Percentiles rank a stretch among this genome's conserved stretches.
Conservation (phyloP, 2,797 vertebrate genomes). For the Crypturellus tataupa region DNA sequence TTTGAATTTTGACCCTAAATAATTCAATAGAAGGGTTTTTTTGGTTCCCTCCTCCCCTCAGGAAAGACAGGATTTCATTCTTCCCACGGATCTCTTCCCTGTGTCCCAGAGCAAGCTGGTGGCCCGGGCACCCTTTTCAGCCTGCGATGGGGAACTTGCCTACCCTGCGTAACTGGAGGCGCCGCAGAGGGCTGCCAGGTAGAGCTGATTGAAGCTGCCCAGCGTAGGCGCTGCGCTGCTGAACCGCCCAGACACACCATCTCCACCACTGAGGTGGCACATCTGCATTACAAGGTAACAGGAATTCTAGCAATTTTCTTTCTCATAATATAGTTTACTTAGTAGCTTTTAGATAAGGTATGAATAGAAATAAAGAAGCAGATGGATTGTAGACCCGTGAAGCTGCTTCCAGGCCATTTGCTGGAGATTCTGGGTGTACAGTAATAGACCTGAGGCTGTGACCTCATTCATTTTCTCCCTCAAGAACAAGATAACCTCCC, state of each 20-base stretch:
- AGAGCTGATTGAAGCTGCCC: not conserved
- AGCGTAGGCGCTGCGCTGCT: not conserved
- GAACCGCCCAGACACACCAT: not conserved
- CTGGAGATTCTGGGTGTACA: not conserved
- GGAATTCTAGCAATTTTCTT: not conserved
- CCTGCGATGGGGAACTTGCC: not conserved
- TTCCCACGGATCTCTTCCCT: not conserved
- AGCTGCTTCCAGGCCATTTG: not conserved
- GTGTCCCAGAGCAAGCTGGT: not conserved
- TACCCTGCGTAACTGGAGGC: not conserved
- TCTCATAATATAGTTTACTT: not conserved
- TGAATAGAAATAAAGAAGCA: not conserved
- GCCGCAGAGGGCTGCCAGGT: not conserved
- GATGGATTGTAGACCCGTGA: not conserved
- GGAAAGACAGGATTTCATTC: not conserved
- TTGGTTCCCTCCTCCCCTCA: not conserved
- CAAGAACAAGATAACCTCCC: not conserved
- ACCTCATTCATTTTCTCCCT: not conserved
- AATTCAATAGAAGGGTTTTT: not conserved
- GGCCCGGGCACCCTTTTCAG: not conserved
- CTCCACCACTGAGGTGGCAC: not conserved
- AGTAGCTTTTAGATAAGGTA: not conserved
- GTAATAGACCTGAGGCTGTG: not conserved
- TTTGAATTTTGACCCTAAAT: not conserved
- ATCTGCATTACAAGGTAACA: not conserved